Conservation (phyloP, 2,888 invertebrate species). For the Seladonia tumulorum region DNA sequence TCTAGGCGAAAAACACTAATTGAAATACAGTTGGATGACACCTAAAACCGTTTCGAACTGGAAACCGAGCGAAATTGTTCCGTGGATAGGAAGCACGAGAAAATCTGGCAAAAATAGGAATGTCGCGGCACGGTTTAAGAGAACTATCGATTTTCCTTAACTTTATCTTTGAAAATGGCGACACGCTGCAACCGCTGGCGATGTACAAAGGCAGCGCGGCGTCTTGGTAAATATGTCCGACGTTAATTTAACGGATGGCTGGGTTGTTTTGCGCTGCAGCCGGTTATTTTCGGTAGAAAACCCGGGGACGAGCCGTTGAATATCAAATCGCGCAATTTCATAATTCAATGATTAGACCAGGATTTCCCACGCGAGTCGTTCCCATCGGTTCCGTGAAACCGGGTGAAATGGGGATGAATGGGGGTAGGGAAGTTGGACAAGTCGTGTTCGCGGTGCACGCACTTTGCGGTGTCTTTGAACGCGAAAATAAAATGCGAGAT, state of each 20-base stretch:
- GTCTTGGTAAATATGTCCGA: constrained; percentile 21
- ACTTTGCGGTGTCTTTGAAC: constrained; percentile 13
- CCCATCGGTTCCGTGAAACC: constrained; percentile 38
- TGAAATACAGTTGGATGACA: neutral
- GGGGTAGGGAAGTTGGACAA: constrained; percentile 27
- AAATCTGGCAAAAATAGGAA: neutral
- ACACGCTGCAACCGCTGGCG: neutral
- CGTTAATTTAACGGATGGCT: constrained; percentile 39
- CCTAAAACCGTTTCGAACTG: no score
- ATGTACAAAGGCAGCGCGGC: neutral
- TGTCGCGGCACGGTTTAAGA: neutral
- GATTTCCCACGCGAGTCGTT: constrained; percentile 66
- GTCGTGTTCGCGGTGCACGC: constrained; percentile 26
- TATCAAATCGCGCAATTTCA: constrained; percentile 65
- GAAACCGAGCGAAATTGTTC: neutral
- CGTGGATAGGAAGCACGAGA: neutral
- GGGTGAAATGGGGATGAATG: neutral
- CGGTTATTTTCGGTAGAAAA: constrained; percentile 41
- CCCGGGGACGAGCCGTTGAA: constrained; percentile 52
- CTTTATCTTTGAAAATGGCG: constrained; percentile 6
- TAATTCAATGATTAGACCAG: constrained; percentile 65
- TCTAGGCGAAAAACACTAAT: neutral
- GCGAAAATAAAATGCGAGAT: neutral
- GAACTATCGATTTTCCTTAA: constrained; percentile 7
- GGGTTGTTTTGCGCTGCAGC: constrained; percentile 14